phyloP scores from a whole-genome alignment of 2,113 vertebrate species.

The Phrynosoma platyrhinos region DNA sequence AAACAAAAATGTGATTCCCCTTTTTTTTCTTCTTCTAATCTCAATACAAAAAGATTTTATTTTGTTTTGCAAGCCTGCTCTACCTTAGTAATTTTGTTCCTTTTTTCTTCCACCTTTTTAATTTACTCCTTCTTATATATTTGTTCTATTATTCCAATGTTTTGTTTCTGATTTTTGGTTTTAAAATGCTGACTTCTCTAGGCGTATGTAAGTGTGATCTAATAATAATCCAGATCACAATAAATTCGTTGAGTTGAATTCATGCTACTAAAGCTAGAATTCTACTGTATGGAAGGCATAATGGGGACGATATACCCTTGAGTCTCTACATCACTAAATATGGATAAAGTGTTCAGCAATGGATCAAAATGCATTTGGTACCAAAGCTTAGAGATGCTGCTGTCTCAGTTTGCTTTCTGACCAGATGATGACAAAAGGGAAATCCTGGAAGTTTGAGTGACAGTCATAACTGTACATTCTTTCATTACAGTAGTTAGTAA shows the following conservation, averaged over 20 bases:
- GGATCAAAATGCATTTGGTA: neutral
- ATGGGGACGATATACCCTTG: neutral
- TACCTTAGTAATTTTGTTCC: neutral
- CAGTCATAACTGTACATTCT: neutral
- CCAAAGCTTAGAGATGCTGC: neutral
- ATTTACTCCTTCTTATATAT: neutral
- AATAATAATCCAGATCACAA: neutral
- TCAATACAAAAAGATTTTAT: neutral
- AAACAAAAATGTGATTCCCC: conserved; percentile 10
- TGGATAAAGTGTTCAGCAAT: neutral
- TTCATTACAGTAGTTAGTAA: neutral
- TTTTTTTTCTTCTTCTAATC: neutral
- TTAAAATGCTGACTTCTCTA: neutral
- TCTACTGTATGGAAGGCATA: neutral
- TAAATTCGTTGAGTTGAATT: neutral
- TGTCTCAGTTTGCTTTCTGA: neutral
- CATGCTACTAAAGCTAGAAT: neutral
- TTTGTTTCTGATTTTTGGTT: neutral
- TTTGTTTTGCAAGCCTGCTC: neutral
- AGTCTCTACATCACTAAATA: neutral
- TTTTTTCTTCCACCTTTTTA: neutral
- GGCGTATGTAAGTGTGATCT: neutral
- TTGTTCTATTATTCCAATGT: neutral
- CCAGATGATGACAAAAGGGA: neutral
- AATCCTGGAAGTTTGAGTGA: conserved; percentile 1